These are phyloP conservation scores for Hydrozoanthus gracilis DNA, from an alignment of 92 coral and sea anemone genomes.

Conservation along the genomic window DNA sequence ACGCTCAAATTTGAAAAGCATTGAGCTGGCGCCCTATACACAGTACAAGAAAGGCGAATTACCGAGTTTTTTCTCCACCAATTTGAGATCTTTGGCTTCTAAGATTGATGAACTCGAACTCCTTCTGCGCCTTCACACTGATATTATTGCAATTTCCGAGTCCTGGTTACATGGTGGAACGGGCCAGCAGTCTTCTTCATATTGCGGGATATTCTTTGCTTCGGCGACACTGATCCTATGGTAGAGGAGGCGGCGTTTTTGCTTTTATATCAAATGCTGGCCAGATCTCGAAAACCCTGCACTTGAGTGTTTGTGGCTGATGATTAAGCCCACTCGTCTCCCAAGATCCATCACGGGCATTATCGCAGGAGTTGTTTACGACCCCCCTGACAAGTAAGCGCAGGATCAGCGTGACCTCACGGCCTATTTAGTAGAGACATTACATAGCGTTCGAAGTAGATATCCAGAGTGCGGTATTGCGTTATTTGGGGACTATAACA, in stretches of 20 bases:
- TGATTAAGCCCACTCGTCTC: constrained; percentile 4
- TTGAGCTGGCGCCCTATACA: background rate
- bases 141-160: constrained; percentile 47
- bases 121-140: constrained; percentile 26
- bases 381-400: constrained; percentile 12
- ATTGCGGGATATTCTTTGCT: constrained; percentile 18
- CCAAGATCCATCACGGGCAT: constrained; percentile 30
- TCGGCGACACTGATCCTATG: background rate
- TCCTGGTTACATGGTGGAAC: constrained; percentile 23
- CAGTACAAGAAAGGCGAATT: constrained; percentile 7
- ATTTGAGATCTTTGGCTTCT: constrained; percentile 39
- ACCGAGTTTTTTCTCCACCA: constrained; percentile 43
- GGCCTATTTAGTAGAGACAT: constrained; percentile 19
- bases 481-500: too few relatives aligned
- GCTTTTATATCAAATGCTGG: constrained; percentile 11
- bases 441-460: background rate
- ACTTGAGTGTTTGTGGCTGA: background rate
- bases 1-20: background rate
- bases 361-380: constrained; percentile 2
- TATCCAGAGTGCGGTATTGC: constrained; percentile 29
- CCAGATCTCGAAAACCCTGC: constrained; percentile 14
- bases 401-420: constrained; percentile 11
- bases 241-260: constrained; percentile 14
- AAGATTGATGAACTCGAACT: constrained; percentile 41
- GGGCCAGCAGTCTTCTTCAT: constrained; percentile 23